Conservation (phyloP, 2,888 invertebrate species). For the Dynastes hyllus region DNA sequence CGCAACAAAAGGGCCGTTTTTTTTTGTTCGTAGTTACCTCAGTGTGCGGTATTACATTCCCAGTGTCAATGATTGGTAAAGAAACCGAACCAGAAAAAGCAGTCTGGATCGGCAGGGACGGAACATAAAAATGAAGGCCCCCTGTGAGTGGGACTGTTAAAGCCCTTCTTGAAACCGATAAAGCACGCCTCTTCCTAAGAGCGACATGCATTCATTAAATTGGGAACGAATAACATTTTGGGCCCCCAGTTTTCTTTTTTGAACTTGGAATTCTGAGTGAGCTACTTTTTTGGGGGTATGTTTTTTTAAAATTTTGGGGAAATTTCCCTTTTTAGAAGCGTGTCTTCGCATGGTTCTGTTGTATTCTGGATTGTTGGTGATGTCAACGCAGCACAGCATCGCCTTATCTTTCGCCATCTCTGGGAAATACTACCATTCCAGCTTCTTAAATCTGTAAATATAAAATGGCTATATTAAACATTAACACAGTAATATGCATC, state of each 20-base stretch:
- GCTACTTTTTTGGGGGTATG: conserved; percentile 68
- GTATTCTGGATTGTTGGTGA: conserved; percentile 74
- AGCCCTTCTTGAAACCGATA: conserved; percentile 82
- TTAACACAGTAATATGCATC: too few relatives aligned
- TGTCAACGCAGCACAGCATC: conserved; percentile 77
- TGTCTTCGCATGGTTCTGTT: conserved; percentile 71
- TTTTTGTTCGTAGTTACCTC: conserved; percentile 58
- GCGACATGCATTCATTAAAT: conserved; percentile 82
- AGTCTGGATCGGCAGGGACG: conserved; percentile 71
- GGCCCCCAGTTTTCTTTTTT: conserved; percentile 71
- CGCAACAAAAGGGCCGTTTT: conserved; percentile 43
- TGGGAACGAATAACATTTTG: conserved; percentile 79
- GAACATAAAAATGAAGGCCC: conserved; percentile 82
- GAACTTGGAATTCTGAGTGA: conserved; percentile 72
- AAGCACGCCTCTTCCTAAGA: conserved; percentile 77
- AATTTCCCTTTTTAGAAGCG: conserved; percentile 74
- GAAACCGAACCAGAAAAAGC: conserved; percentile 59
- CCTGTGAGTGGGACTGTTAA: conserved; percentile 69
- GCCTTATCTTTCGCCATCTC: conserved; percentile 82
- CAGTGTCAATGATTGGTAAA: conserved; percentile 56
- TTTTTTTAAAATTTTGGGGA: conserved; percentile 70
- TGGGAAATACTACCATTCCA: conserved; percentile 85
- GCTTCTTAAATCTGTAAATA: conserved; percentile 75
- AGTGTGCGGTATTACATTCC: conserved; percentile 44
- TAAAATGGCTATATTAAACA: background rate